Percentiles rank a stretch among this genome's conserved stretches.
phyloP scores from a whole-genome alignment of 2,888 invertebrate species.

The Petrophora chlorosata region DNA sequence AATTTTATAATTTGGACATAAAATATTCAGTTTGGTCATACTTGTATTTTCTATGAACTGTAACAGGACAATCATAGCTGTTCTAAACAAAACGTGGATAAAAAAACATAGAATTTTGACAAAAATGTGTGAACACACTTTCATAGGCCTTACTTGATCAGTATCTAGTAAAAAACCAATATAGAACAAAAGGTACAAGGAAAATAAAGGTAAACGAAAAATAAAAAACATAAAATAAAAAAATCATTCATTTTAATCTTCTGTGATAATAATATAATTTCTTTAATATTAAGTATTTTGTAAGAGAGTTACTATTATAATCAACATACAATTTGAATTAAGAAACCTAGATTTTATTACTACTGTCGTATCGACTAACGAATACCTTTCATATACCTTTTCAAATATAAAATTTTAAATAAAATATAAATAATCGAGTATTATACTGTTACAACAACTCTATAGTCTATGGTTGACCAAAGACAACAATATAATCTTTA shows the following conservation, averaged over 20 bases:
- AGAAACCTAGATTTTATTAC: slow-evolving; percentile 51
- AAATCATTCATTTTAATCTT: slow-evolving; percentile 78
- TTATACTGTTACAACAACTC: slow-evolving; percentile 77
- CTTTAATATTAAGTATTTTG: slow-evolving; percentile 63
- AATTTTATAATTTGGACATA: slow-evolving; percentile 31
- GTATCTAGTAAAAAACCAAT: background rate
- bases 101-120: too few relatives aligned
- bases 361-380: slow-evolving; percentile 71
- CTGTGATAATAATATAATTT: slow-evolving; percentile 72
- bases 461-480: slow-evolving; percentile 74
- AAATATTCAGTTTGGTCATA: slow-evolving; percentile 14
- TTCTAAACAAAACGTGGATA: too few relatives aligned
- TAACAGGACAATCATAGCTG: too few relatives aligned
- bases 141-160: slow-evolving; percentile 19
- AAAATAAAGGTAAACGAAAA: slow-evolving; percentile 31
- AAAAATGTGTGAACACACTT: slow-evolving; percentile 11
- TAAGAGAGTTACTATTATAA: slow-evolving; percentile 71
- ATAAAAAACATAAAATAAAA: slow-evolving; percentile 55
- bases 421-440: slow-evolving; percentile 83
- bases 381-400: slow-evolving; percentile 60
- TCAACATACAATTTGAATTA: slow-evolving; percentile 74
- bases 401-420: slow-evolving; percentile 73
- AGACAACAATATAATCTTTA: slow-evolving; percentile 66
- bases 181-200: slow-evolving; percentile 20
- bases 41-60: background rate